Percentiles rank a stretch among this genome's conserved stretches.
Conservation (phyloP, 2,113 vertebrate species). For the Pedionomus torquatus region DNA sequence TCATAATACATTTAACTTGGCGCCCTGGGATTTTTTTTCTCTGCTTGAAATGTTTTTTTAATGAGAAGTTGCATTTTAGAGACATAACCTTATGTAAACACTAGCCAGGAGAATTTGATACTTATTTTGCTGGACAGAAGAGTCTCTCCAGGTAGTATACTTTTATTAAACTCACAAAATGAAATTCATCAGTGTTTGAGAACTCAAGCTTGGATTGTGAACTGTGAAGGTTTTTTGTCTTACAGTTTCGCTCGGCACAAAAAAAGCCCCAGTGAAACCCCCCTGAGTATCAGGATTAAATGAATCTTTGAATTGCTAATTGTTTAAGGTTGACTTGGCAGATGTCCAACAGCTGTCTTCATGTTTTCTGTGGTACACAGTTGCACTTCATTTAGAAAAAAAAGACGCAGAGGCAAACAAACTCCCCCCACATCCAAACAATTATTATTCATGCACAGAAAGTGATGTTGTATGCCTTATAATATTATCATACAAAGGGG, state of each 20-base stretch:
- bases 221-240: neutral
- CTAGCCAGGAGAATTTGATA: slow-evolving; percentile 5
- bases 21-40: neutral
- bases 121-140: neutral
- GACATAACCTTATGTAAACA: neutral
- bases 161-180: neutral
- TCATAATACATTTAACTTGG: slow-evolving; percentile 48
- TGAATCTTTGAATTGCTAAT: slow-evolving; percentile 50
- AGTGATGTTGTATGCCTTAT: neutral
- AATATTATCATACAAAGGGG: neutral
- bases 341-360: slow-evolving; percentile 20
- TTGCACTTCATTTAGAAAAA: neutral
- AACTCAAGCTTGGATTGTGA: neutral
- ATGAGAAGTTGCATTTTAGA: slow-evolving; percentile 14
- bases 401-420: neutral
- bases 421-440: neutral
- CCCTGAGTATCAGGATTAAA: slow-evolving; percentile 32
- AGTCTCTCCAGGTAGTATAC: neutral
- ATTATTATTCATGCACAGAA: neutral
- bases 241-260: neutral
- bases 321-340: slow-evolving; percentile 24
- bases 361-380: neutral
- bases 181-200: neutral
- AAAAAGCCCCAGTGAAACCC: slow-evolving; percentile 25
- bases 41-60: slow-evolving; percentile 37